Percentiles rank a stretch among this genome's conserved stretches.
phyloP scores from a whole-genome alignment of 1,140 invertebrate genomes.

The Cotesia chilonis region DNA sequence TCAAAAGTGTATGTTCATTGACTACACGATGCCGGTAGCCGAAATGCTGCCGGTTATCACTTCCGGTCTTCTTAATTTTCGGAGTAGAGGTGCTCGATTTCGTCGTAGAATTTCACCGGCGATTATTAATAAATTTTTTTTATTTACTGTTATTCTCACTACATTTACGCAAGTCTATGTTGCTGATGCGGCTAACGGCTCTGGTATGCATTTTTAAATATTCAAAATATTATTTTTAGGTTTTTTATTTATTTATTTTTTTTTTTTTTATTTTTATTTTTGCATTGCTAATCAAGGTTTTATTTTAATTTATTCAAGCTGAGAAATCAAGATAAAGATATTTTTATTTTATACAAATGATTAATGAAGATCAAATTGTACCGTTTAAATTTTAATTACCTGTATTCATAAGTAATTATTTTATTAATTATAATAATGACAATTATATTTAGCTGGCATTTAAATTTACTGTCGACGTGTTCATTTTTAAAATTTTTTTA shows the following conservation, averaged over 20 bases:
- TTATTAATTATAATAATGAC: too few species aligned
- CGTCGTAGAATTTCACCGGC: slow-evolving; percentile 23
- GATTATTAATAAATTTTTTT: not conserved
- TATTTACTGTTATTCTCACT: slow-evolving; percentile 17
- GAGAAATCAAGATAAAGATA: too few species aligned
- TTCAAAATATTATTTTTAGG: not conserved
- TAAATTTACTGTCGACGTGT: too few species aligned
- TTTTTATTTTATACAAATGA: too few species aligned
- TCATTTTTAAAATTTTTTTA: too few species aligned
- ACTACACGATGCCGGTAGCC: slow-evolving; percentile 33
- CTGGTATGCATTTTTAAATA: slow-evolving; percentile 16
- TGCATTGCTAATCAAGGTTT: not conserved
- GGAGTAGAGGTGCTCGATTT: slow-evolving; percentile 27
- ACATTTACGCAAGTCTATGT: not conserved
- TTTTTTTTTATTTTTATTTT: not conserved
- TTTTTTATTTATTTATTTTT: not conserved
- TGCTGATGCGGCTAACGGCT: slow-evolving; percentile 5
- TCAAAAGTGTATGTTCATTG: slow-evolving; percentile 20
- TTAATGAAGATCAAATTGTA: too few species aligned
- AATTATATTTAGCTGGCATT: too few species aligned
- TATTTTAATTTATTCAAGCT: not conserved
- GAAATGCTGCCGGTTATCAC: slow-evolving; percentile 36
- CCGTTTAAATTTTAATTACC: too few species aligned
- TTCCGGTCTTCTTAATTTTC: slow-evolving; percentile 37
- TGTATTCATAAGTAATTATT: too few species aligned